Base-by-base conservation (phyloP, 2,888 invertebrate genomes). In the Isoperla grammatica region DNA sequence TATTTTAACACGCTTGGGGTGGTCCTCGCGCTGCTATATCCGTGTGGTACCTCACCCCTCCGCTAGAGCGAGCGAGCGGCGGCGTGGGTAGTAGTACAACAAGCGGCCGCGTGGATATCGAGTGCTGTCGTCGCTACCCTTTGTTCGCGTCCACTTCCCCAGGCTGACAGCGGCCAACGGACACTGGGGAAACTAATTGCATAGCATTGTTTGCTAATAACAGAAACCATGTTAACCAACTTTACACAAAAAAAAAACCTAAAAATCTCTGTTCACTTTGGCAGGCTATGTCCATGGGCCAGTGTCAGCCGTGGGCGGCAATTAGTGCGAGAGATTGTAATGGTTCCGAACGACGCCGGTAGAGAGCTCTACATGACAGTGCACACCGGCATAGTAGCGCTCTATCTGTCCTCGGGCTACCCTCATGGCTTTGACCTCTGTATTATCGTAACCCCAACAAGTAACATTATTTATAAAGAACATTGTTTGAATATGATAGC, bases 181-280 rank as follows among this genome's bases (percentile, higher is more conserved):
- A 4, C 45, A 15, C 45, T 45, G 40, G 15, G 3, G 13, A 12
- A 19, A 48, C 39, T 60, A 60, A 60, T 60, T 60, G 60, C 60
- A 46, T 20, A 20, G 55, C 55, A 60, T 60, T 60, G 60, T 60
- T 60, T 60, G 56, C 20, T 60, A 60, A 60, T 60, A 54, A 56
- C 60, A 29, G 39, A 12, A 40, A 40, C 42, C 42, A 40, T 15
- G 42, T 40, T 6, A 40, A 40, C 42, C 42, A 40, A 40, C 42
- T 40, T 40, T 40, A 15, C 15, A 15, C 13, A 40, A 40, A 40
- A 9, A 37, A 37, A 37, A 40, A 12, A 5, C 15, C 42, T 40
- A 40, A 40, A 40, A 40, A 40, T 40, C 42, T 37, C 8, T 40
- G 42, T 40, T 12, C 13, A 13, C 15, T 40, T 40, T 4, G 42